Percentiles rank a stretch among this genome's conserved stretches.
phyloP scores from a whole-genome alignment of 2,113 vertebrate genomes.

The Pleuronectes platessa region DNA sequence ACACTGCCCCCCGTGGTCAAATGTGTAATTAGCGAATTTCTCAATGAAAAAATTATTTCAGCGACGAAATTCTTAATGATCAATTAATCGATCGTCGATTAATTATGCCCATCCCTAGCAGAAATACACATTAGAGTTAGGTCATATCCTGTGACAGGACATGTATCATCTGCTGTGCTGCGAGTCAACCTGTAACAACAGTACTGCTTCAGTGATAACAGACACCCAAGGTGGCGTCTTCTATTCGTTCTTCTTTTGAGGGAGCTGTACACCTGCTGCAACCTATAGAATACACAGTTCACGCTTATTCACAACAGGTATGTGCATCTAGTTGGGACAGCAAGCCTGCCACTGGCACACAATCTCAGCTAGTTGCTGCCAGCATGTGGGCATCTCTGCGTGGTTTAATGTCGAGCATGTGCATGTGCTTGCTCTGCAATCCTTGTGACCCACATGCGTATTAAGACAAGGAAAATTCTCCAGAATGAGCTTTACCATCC shows the following conservation, averaged over 20 bases:
- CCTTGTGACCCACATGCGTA: constrained; percentile 3
- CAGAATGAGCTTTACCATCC: not conserved
- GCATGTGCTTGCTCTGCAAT: not conserved
- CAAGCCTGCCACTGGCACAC: constrained; percentile 24
- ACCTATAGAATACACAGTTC: not conserved
- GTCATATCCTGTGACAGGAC: no score
- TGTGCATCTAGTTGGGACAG: constrained; percentile 22
- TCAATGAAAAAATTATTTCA: no score
- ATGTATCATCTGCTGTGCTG: no score
- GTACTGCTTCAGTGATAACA: not conserved
- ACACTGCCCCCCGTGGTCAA: no score
- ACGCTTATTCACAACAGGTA: constrained; percentile 12
- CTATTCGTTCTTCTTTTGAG: not conserved
- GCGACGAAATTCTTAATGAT: no score
- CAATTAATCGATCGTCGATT: no score
- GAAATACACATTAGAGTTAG: no score
- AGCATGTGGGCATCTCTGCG: constrained; percentile 10
- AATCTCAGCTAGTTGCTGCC: constrained; percentile 5
- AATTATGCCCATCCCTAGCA: no score
- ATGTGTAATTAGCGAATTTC: no score
- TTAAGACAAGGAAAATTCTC: constrained; percentile 1
- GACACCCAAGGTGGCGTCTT: not conserved
- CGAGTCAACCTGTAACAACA: not conserved
- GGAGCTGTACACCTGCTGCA: not conserved
- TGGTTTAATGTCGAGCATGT: not conserved